These are phyloP conservation scores for Sarcophaga bullata DNA, from an alignment of 1,140 invertebrate genomes.

Conservation along the genomic window DNA sequence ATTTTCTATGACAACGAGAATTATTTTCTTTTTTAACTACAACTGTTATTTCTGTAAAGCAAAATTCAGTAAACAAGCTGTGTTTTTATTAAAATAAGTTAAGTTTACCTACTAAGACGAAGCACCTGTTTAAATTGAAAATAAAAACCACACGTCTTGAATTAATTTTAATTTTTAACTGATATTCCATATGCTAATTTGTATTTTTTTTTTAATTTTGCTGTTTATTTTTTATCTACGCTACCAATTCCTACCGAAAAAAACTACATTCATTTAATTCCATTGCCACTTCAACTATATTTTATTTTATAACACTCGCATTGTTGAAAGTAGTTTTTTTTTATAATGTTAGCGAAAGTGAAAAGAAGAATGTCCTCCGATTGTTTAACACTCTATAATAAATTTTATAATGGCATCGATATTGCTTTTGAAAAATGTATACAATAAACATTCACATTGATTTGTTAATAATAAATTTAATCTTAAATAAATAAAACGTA, in stretches of 20 bases:
- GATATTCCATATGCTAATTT: conserved; percentile 12
- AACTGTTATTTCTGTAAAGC: too few species aligned
- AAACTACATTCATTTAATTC: not conserved
- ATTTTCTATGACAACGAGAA: too few species aligned
- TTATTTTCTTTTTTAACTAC: too few species aligned
- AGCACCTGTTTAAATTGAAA: not conserved
- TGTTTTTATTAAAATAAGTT: too few species aligned
- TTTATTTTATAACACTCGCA: conserved; percentile 6
- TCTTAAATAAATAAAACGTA: not conserved
- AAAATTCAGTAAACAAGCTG: too few species aligned
- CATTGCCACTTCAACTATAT: not conserved
- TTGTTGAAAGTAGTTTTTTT: not conserved
- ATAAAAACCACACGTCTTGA: conserved; percentile 4
- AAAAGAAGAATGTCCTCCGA: not conserved
- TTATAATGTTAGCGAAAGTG: not conserved
- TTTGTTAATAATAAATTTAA: not conserved
- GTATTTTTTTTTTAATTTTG: not conserved
- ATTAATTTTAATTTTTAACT: conserved; percentile 6
- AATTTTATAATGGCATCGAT: conserved; percentile 27
- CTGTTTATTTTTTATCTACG: not conserved
- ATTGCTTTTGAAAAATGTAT: conserved; percentile 29
- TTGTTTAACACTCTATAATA: conserved; percentile 19
- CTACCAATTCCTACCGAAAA: not conserved
- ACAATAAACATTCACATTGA: not conserved
- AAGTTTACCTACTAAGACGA: not conserved